These are phyloP conservation scores for Sthenelais limicola DNA, from an alignment of 2,888 invertebrate genomes.

Conservation along the genomic window DNA sequence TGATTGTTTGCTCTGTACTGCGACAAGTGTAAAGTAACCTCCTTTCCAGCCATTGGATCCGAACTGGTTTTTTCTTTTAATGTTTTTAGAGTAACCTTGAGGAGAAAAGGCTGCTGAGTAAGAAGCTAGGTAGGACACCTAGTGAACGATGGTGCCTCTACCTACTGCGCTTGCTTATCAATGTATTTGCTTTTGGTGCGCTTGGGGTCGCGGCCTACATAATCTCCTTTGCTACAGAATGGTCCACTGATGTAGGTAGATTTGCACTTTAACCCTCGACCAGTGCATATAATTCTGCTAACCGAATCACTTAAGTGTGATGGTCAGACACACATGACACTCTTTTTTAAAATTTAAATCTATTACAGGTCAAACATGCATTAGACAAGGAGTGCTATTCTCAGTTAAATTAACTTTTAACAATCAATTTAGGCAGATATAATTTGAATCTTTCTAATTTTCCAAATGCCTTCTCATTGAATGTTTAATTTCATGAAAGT, in stretches of 20 bases:
- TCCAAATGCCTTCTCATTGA: not conserved
- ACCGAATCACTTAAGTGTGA: too few species aligned
- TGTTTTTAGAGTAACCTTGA: constrained; percentile 56
- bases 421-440: not conserved
- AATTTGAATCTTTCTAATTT: not conserved
- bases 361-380: too few species aligned
- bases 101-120: constrained; percentile 53
- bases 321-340: too few species aligned
- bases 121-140: constrained; percentile 63
- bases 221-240: constrained; percentile 66
- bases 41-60: not conserved
- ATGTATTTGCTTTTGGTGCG: constrained; percentile 80
- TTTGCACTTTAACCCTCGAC: too few species aligned
- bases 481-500: too few species aligned
- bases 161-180: constrained; percentile 80
- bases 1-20: too few species aligned
- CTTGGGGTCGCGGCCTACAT: constrained; percentile 74
- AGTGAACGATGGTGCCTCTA: constrained; percentile 79
- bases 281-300: too few species aligned
- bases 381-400: too few species aligned
- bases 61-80: not conserved
- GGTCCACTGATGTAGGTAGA: constrained; percentile 33
- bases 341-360: too few species aligned
- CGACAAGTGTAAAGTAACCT: not conserved
- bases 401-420: too few species aligned